Evolutionary conservation across 2,888 invertebrate genomes (phyloP).

Genomic region (Subacronicta megacephala): DNA sequence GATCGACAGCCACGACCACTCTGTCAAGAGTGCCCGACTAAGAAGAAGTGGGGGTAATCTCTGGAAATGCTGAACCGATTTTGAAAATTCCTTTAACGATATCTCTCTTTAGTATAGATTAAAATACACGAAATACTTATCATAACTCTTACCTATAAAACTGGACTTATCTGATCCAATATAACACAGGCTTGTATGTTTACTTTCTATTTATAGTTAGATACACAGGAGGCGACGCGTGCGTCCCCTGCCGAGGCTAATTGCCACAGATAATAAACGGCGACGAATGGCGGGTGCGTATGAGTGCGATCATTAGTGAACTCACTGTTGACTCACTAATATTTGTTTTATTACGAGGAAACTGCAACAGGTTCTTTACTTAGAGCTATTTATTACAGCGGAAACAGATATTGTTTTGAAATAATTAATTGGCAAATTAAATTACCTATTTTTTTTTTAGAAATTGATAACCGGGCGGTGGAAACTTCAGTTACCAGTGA

Average conservation of each 20-base stretch:
- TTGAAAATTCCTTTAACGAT: too few species aligned
- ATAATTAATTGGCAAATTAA: too few species aligned
- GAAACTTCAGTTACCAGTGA: too few species aligned
- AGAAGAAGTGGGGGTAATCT: too few species aligned
- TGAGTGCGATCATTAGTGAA: constrained; percentile 17
- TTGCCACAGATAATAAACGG: constrained; percentile 62
- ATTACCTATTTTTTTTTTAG: too few species aligned
- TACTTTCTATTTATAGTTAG: constrained; percentile 49
- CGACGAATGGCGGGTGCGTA: constrained; percentile 39
- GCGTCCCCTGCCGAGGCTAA: constrained; percentile 59
- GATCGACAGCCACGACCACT: too few species aligned
- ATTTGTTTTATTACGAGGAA: constrained; percentile 29
- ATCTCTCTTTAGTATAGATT: too few species aligned
- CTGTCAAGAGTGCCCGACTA: too few species aligned
- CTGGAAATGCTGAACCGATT: too few species aligned
- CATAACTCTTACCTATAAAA: too few species aligned
- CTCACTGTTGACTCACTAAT: constrained; percentile 9
- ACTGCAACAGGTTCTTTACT: constrained; percentile 39
- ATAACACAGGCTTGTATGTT: constrained; percentile 41
- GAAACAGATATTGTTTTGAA: background rate
- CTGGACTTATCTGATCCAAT: constrained; percentile 4
- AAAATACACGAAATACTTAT: too few species aligned
- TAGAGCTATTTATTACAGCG: constrained; percentile 7
- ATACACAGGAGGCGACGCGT: constrained; percentile 57
- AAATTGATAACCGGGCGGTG: too few species aligned